A percentile compares a stretch with the other conserved stretches of the same genome.
phyloP scores from a whole-genome alignment of 2,797 vertebrate species.

The Danio albolineatus region DNA sequence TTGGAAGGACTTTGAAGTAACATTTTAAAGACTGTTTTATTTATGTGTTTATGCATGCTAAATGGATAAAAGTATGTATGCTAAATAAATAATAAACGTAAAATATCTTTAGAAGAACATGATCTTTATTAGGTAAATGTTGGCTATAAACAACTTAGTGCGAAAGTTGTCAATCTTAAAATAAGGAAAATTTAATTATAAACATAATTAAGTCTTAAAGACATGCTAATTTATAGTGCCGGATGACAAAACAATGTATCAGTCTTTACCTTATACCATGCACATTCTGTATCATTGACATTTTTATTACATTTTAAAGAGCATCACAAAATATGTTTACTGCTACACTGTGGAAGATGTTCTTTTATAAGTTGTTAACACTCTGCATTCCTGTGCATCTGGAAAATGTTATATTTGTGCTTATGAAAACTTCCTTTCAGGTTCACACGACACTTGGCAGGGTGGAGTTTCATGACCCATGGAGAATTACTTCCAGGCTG shows the following conservation, averaged over 20 bases:
- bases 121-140: background rate
- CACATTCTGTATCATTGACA: background rate
- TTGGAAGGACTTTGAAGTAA: too few species aligned
- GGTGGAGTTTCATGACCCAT: constrained; percentile 92
- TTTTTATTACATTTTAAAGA: background rate
- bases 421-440: constrained; percentile 60
- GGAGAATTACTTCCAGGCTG: constrained; percentile 99
- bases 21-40: too few species aligned
- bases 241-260: background rate
- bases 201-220: background rate
- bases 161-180: too few species aligned
- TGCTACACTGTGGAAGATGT: background rate
- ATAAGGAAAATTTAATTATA: background rate
- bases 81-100: too few species aligned
- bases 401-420: constrained; percentile 4
- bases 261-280: background rate
- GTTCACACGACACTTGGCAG: constrained; percentile 73
- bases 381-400: background rate
- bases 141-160: too few species aligned
- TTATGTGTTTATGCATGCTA: too few species aligned
- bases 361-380: background rate
- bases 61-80: too few species aligned
- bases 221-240: background rate
- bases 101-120: background rate
- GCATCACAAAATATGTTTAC: background rate